Evolutionary conservation across 2,797 vertebrate species (phyloP).

Genomic region (Sebastes melanostomus): DNA sequence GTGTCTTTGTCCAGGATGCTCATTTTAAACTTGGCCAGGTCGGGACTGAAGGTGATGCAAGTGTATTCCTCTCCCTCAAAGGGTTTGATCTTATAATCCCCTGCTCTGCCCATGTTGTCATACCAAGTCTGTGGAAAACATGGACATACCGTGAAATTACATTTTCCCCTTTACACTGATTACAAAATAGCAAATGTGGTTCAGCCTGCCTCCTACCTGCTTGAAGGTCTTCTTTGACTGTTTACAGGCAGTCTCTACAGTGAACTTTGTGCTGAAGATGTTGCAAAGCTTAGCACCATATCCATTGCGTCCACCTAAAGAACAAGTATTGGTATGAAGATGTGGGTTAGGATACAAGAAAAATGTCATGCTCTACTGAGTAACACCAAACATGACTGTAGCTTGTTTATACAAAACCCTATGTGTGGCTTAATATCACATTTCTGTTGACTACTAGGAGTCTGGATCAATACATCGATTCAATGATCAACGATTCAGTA

Average conservation of each 20-base stretch:
- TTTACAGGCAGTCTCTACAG: slow-evolving; percentile 93
- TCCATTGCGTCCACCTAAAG: slow-evolving; percentile 95
- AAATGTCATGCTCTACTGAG: not conserved
- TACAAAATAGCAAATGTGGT: not conserved
- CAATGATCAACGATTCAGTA: too few species aligned
- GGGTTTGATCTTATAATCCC: slow-evolving; percentile 83
- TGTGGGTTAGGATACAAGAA: not conserved
- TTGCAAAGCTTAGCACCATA: slow-evolving; percentile 99
- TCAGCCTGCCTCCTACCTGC: slow-evolving; percentile 80
- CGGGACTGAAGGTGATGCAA: slow-evolving; percentile 94
- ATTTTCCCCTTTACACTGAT: not conserved
- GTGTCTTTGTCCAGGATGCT: slow-evolving; percentile 91
- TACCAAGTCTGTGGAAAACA: slow-evolving; percentile 88
- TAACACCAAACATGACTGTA: not conserved
- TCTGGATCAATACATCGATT: too few species aligned
- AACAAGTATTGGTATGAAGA: not conserved
- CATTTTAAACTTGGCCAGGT: slow-evolving; percentile 98
- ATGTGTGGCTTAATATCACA: not conserved
- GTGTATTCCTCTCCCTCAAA: slow-evolving; percentile 94
- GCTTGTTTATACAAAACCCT: not conserved
- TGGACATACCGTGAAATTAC: not conserved
- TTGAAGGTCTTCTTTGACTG: slow-evolving; percentile 92
- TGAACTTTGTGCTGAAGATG: slow-evolving; percentile 98
- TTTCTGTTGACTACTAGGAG: not conserved
- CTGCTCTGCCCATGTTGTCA: slow-evolving; percentile 91